These are phyloP conservation scores for Lysiphlebus fabarum DNA, from an alignment of 1,140 invertebrate genomes.

Conservation along the genomic window DNA sequence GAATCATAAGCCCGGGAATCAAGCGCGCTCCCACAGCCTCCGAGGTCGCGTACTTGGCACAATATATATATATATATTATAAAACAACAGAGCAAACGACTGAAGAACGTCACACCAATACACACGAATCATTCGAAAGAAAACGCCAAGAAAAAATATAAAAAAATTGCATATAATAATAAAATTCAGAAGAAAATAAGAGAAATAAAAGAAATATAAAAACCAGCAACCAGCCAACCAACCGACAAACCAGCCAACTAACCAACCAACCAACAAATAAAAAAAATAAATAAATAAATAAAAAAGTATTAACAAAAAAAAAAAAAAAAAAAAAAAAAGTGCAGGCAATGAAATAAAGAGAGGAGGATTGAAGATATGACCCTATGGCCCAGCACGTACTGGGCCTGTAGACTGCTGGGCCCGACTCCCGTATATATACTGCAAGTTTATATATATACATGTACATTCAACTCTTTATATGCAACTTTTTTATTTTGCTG, in stretches of 20 bases:
- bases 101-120: no score
- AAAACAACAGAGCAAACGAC: conserved; percentile 9
- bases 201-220: conserved; percentile 25
- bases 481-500: no score
- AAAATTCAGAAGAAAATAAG: conserved; percentile 16
- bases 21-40: neutral
- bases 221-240: conserved; percentile 33
- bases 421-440: conserved; percentile 27
- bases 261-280: neutral
- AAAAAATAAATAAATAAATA: conserved; percentile 9
- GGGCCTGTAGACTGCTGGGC: conserved; percentile 38
- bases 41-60: conserved; percentile 12
- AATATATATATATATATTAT: conserved; percentile 15
- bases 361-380: conserved; percentile 39
- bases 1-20: neutral
- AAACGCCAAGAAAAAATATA: conserved; percentile 13
- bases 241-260: no score
- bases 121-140: conserved; percentile 4
- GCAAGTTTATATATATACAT: conserved; percentile 2
- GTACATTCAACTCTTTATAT: no score
- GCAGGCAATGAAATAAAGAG: conserved; percentile 19
- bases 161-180: conserved; percentile 21
- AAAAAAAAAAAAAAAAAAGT: no score
- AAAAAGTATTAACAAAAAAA: conserved; percentile 27
- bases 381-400: conserved; percentile 52